phyloP scores from a whole-genome alignment of 1,140 invertebrate genomes.

The Drosophila malerkotliana region DNA sequence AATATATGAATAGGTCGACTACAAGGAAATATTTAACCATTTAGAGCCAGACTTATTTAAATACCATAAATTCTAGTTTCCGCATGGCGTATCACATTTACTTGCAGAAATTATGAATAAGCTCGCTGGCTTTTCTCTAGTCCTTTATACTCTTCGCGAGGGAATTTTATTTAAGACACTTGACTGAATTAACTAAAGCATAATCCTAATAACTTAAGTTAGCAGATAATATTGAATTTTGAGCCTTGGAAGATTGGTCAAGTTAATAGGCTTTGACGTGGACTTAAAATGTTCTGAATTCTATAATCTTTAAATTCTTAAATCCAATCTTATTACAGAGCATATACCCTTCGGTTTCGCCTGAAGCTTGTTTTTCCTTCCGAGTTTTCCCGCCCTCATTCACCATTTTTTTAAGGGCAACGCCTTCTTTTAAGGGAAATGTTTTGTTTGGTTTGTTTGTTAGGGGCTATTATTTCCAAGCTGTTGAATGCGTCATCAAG shows the following conservation, averaged over 20 bases:
- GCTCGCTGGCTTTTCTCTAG: constrained; percentile 19
- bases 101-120: constrained; percentile 6
- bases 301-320: background rate
- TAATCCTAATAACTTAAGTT: no score
- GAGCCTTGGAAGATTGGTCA: no score
- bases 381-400: constrained; percentile 14
- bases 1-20: no score
- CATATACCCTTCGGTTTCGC: background rate
- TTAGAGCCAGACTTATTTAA: background rate
- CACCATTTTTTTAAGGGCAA: constrained; percentile 34
- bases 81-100: background rate
- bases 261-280: no score
- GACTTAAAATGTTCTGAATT: background rate
- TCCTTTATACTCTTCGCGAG: background rate
- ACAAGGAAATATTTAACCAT: no score
- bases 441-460: constrained; percentile 63
- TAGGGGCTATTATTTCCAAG: constrained; percentile 75
- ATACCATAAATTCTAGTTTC: background rate
- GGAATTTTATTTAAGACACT: no score
- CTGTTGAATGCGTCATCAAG: constrained; percentile 78
- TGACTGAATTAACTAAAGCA: no score
- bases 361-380: background rate
- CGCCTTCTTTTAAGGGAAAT: constrained; percentile 14
- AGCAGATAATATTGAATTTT: no score
- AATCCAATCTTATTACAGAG: background rate